These are phyloP conservation scores for Intellagama lesueurii DNA, from an alignment of 2,797 vertebrate species.

Conservation along the genomic window DNA sequence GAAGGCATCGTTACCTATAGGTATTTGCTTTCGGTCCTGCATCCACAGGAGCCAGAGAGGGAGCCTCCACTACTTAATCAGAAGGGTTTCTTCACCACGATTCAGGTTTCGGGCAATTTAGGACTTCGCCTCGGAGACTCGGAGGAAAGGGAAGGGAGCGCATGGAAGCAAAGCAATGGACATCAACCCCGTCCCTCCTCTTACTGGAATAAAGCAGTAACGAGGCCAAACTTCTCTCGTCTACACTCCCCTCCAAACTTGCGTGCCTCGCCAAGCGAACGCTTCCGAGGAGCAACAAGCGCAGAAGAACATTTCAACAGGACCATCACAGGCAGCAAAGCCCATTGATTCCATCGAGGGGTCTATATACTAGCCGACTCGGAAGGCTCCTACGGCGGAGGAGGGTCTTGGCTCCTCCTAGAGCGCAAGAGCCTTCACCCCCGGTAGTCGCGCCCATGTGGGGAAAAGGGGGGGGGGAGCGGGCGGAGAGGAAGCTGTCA, in stretches of 20 bases:
- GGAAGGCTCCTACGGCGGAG: background rate
- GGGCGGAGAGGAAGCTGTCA: background rate
- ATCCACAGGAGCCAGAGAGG: background rate
- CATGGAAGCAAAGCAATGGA: constrained; percentile 3
- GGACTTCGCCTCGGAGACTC: background rate
- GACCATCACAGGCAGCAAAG: background rate
- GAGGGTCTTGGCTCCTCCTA: constrained; percentile 25
- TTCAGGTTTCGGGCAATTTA: constrained; percentile 32
- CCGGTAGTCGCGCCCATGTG: background rate
- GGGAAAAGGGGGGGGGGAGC: background rate
- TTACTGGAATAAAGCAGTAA: constrained; percentile 21
- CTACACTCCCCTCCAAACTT: constrained; percentile 48
- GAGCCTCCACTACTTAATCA: background rate
- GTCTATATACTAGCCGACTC: background rate
- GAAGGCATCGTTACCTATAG: background rate
- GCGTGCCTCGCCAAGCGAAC: background rate
- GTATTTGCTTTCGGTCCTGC: background rate
- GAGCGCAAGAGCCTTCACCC: constrained; percentile 36
- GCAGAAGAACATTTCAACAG: no score
- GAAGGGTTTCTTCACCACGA: background rate
- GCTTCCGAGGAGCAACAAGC: background rate
- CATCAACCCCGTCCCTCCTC: constrained; percentile 9
- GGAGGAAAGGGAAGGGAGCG: background rate
- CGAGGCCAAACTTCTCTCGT: constrained; percentile 58
- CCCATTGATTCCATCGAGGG: background rate